Percentiles rank a stretch among this genome's conserved stretches.
These are phyloP conservation scores for Eupithecia inturbata DNA, from an alignment of 2,888 invertebrate species.

Conservation along the genomic window DNA sequence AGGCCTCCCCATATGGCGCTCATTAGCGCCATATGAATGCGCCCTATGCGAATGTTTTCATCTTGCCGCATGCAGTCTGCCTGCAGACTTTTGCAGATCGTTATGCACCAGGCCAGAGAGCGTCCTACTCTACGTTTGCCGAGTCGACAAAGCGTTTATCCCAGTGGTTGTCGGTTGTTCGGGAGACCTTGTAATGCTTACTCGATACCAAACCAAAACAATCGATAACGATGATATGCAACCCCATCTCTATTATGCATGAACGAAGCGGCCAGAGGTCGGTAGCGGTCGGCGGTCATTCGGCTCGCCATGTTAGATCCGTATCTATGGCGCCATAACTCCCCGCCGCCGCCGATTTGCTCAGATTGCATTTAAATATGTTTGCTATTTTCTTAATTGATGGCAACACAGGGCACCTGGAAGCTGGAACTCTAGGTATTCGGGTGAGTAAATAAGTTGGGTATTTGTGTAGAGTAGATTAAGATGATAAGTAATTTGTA, in stretches of 20 bases:
- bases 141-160: too few relatives aligned
- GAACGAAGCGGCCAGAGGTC: slow-evolving; percentile 56
- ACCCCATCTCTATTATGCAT: slow-evolving; percentile 10
- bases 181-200: background rate
- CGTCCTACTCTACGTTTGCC: background rate
- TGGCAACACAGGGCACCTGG: slow-evolving; percentile 33
- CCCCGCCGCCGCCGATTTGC: slow-evolving; percentile 65
- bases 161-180: background rate
- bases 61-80: background rate
- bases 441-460: background rate
- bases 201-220: background rate
- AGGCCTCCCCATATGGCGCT: background rate
- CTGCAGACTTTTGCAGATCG: background rate
- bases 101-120: background rate
- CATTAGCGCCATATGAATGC: background rate
- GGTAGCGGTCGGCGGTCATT: slow-evolving; percentile 66
- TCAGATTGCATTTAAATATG: slow-evolving; percentile 68
- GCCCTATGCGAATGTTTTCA: background rate
- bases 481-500: background rate
- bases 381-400: slow-evolving; percentile 67
- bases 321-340: slow-evolving; percentile 77
- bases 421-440: slow-evolving; percentile 17
- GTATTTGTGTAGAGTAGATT: background rate
- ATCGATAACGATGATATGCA: background rate
- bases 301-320: slow-evolving; percentile 67